Evolutionary conservation across 2,888 invertebrate genomes (phyloP).

Genomic region (Eupithecia pulchellata): DNA sequence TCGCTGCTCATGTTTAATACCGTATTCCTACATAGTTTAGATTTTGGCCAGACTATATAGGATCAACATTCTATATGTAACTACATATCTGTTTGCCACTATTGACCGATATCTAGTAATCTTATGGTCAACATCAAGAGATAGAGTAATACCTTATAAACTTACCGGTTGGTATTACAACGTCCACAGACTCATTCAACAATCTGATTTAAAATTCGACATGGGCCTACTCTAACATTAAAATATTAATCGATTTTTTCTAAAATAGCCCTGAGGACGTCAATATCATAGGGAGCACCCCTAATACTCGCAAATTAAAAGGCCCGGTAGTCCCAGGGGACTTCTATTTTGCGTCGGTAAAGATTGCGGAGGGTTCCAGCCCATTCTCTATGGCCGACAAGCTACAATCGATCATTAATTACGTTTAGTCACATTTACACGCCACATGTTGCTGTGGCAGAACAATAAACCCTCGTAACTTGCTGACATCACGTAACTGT

Average conservation of each 20-base stretch:
- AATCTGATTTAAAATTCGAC: constrained; percentile 68
- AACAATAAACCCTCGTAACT: constrained; percentile 52
- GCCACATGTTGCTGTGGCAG: constrained; percentile 75
- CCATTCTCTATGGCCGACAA: constrained; percentile 69
- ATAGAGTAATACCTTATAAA: neutral
- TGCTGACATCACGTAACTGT: constrained; percentile 33
- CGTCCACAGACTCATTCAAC: constrained; percentile 60
- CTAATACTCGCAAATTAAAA: constrained; percentile 84
- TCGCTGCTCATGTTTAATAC: constrained; percentile 41
- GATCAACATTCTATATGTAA: neutral
- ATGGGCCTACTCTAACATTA: constrained; percentile 49
- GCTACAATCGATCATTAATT: constrained; percentile 83
- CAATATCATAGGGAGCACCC: constrained; percentile 63
- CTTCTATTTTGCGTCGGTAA: constrained; percentile 72
- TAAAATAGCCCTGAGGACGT: constrained; percentile 44
- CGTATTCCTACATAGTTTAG: neutral
- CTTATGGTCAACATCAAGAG: neutral
- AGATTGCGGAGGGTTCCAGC: constrained; percentile 74
- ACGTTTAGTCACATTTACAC: constrained; percentile 81
- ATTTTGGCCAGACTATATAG: too few species aligned
- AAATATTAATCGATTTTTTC: constrained; percentile 46
- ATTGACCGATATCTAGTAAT: neutral
- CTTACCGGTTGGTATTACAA: constrained; percentile 44
- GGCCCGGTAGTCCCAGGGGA: constrained; percentile 74
- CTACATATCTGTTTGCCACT: neutral